Evolutionary conservation across 2,888 invertebrate species (phyloP).

Genomic region (Lamproptera curius): DNA sequence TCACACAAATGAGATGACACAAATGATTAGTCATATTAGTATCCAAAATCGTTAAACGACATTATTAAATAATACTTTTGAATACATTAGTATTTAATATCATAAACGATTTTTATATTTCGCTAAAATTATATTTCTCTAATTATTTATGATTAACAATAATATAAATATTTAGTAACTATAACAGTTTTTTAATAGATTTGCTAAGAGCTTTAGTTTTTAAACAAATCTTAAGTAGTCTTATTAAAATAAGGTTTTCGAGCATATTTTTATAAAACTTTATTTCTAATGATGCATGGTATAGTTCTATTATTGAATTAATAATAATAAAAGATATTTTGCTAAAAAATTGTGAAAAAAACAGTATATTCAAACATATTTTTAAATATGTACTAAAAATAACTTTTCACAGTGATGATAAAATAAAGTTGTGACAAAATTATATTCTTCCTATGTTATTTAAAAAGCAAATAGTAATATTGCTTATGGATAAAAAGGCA

Average conservation of each 20-base stretch:
- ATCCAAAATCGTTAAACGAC: slow-evolving; percentile 5
- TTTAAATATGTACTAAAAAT: neutral
- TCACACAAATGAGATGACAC: neutral
- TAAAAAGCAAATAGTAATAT: neutral
- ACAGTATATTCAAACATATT: neutral
- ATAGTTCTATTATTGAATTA: neutral
- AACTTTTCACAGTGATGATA: slow-evolving; percentile 4
- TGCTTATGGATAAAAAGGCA: neutral
- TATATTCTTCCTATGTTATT: too few species aligned
- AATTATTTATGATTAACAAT: too few species aligned
- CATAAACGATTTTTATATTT: too few species aligned
- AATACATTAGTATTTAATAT: neutral
- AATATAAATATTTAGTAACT: too few species aligned
- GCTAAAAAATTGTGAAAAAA: neutral
- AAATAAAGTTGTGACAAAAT: too few species aligned
- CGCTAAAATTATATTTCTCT: too few species aligned
- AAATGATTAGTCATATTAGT: neutral
- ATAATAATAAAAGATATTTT: neutral
- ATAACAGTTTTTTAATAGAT: too few species aligned
- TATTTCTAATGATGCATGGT: too few species aligned
- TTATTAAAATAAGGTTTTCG: too few species aligned
- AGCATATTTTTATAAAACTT: too few species aligned
- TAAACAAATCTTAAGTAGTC: too few species aligned
- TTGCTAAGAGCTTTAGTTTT: too few species aligned
- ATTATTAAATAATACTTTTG: neutral